Evolutionary conservation across 2,888 invertebrate genomes (phyloP), one percentile per base, ranked within the genome.

Genomic region (Orchestes rusci): DNA sequence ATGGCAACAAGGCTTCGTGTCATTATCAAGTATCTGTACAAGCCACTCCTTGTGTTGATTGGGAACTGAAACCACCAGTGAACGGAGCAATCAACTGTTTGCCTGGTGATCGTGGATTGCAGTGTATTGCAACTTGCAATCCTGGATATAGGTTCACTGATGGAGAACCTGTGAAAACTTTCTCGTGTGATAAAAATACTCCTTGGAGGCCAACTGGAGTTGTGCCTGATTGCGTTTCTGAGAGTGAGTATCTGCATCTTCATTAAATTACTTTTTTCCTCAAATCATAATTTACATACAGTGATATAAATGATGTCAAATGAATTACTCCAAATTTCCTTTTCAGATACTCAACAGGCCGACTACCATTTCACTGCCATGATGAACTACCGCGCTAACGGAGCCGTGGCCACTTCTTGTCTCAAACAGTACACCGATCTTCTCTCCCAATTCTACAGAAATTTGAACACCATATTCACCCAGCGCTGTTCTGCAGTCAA

Each of bases 401-500:
- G 92, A 16, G 92, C 89, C 7, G 90, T 93, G 2, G 85, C 90
- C 1, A 79, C 79, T 48, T 76, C 83, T 4, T 94, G 93, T 64
- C 71, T 92, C 39, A 79, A 80, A 2, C 88, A 91, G 63, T 93
- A 93, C 64, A 84, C 85, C 56, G 89, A 90, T 52, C 71, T 88
- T 10, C 73, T 89, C 50, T 73, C 85, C 0, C 88, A 91, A 61
- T 86, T 88, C 60, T 90, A 90, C 57, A 69, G 72, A 18, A 79
- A 82, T 31, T 71, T 96, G 2, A 92, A 93, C 59, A 79, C 75
- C 44, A 75, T 91, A 48, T 72, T 96, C 10, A 89, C 92, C 0
- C 88, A 91, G 62, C 80, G 93, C 56, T 96, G 95, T 66, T 94
- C 94, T 0, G 91, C 91, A 3, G 89, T 93, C 34, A 93, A 92